phyloP scores from a whole-genome alignment of 2,888 invertebrate genomes.

The Chesias legatella region DNA sequence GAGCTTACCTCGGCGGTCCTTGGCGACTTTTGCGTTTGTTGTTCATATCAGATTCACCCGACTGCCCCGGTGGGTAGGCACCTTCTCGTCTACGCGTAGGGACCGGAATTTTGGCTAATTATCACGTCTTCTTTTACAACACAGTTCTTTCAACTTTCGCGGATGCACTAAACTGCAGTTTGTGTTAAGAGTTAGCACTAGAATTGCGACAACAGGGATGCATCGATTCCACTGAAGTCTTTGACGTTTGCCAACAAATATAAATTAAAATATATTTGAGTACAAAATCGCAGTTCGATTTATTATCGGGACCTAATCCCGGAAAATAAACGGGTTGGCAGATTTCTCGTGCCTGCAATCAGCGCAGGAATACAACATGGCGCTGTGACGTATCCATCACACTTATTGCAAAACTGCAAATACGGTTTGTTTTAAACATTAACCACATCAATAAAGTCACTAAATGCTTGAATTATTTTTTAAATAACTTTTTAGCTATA shows the following conservation, averaged over 20 bases:
- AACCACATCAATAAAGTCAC: constrained; percentile 42
- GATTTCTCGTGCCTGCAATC: constrained; percentile 81
- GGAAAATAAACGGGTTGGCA: constrained; percentile 80
- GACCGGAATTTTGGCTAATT: constrained; percentile 90
- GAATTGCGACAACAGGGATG: constrained; percentile 73
- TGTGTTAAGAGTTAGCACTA: constrained; percentile 75
- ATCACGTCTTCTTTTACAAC: constrained; percentile 79
- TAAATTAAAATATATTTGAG: constrained; percentile 76
- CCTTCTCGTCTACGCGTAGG: constrained; percentile 90
- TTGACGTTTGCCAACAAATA: constrained; percentile 78
- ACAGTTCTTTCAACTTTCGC: constrained; percentile 81
- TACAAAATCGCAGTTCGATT: constrained; percentile 78
- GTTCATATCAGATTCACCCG: constrained; percentile 84
- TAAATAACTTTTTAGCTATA: constrained; percentile 45
- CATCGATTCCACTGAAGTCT: constrained; percentile 73
- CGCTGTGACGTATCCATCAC: constrained; percentile 78
- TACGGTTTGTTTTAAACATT: constrained; percentile 40
- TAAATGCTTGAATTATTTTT: constrained; percentile 58
- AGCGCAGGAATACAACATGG: constrained; percentile 82
- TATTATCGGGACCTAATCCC: constrained; percentile 76
- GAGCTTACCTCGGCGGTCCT: constrained; percentile 85
- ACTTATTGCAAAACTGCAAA: constrained; percentile 69
- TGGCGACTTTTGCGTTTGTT: constrained; percentile 92
- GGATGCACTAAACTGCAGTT: constrained; percentile 80
- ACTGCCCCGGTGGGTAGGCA: constrained; percentile 87